These are phyloP conservation scores for Lampropteryx suffumata DNA, from an alignment of 2,888 invertebrate genomes.

Conservation along the genomic window DNA sequence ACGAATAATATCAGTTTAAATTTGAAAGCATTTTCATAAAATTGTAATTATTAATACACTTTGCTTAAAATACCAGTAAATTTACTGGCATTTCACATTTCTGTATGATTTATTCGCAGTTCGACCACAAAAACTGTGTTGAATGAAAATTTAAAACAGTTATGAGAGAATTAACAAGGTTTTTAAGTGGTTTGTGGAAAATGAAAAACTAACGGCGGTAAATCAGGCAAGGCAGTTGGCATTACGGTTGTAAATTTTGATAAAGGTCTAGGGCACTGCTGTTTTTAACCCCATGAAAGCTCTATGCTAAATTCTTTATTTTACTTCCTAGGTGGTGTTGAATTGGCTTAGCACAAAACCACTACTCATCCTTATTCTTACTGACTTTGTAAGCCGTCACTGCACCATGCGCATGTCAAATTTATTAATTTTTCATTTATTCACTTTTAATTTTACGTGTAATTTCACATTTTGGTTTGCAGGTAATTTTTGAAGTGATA, in stretches of 20 bases:
- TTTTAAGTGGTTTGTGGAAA: constrained; percentile 34
- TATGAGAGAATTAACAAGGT: constrained; percentile 35
- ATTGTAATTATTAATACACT: constrained; percentile 28
- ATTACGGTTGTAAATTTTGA: constrained; percentile 3
- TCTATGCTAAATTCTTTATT: no score
- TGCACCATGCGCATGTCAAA: no score
- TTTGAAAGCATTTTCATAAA: constrained; percentile 12
- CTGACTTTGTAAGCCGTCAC: no score
- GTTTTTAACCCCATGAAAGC: no score
- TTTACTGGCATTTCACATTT: constrained; percentile 21
- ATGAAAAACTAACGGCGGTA: constrained; percentile 31
- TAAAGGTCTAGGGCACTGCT: constrained; percentile 17
- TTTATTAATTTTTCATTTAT: no score
- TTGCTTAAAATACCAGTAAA: constrained; percentile 29
- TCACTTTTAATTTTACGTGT: no score
- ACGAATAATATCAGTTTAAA: not conserved
- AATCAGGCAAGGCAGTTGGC: constrained; percentile 31
- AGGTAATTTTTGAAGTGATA: no score
- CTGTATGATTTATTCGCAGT: constrained; percentile 30
- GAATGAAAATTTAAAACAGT: constrained; percentile 38
- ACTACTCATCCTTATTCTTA: no score
- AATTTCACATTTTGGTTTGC: no score
- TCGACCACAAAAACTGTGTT: constrained; percentile 32
- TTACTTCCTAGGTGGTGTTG: no score
- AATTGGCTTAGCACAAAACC: no score